Conservation (phyloP, 2,888 invertebrate genomes). For the Drosophila borealis region DNA sequence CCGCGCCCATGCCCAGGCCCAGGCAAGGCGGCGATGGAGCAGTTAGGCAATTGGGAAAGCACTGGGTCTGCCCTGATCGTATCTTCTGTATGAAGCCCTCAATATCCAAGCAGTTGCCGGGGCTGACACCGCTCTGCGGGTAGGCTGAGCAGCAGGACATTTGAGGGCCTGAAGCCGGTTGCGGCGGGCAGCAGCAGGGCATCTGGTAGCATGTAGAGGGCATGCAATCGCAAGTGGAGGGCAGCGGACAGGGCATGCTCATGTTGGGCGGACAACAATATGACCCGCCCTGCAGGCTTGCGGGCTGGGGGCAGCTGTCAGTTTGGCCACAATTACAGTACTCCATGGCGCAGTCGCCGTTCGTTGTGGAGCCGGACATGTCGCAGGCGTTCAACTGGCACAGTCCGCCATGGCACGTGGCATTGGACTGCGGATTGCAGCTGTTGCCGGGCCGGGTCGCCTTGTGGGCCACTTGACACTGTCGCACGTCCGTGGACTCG, state of each 20-base stretch:
- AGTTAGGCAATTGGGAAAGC: conserved; percentile 12
- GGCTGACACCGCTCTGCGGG: neutral
- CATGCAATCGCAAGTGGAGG: neutral
- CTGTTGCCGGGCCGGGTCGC: neutral
- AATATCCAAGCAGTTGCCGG: conserved; percentile 25
- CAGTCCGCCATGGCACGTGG: neutral
- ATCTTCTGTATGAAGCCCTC: conserved; percentile 27
- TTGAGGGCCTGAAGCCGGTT: neutral
- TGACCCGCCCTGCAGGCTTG: too few species aligned
- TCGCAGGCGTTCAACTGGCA: neutral
- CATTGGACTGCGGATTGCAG: too few species aligned
- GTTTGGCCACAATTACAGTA: too few species aligned
- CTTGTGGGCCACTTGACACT: conserved; percentile 13
- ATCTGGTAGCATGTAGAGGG: neutral
- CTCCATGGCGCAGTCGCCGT: too few species aligned
- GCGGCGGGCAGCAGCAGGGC: neutral
- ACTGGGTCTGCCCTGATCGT: neutral
- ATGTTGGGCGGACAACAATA: too few species aligned
- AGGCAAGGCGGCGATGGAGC: conserved; percentile 3
- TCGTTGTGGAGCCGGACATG: too few species aligned
- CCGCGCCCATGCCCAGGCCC: conserved; percentile 3
- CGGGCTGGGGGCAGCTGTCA: too few species aligned
- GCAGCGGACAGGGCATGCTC: neutral
- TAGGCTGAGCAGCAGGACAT: neutral
- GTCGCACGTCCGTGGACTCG: neutral